phyloP scores from a whole-genome alignment of 2,888 invertebrate species.

The Eupithecia abbreviata region DNA sequence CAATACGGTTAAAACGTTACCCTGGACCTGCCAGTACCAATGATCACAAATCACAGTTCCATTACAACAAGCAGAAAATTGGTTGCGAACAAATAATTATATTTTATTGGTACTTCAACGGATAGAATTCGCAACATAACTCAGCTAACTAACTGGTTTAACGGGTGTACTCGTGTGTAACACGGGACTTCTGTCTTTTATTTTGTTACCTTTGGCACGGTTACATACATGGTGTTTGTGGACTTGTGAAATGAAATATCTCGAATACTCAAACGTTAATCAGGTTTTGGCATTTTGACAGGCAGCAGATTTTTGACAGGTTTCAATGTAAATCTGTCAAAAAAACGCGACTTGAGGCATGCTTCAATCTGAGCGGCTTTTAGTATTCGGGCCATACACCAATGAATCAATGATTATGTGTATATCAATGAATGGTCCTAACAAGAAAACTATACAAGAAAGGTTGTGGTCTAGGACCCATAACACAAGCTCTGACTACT shows the following conservation, averaged over 20 bases:
- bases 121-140: slow-evolving; percentile 74
- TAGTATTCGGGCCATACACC: no score
- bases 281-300: no score
- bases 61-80: slow-evolving; percentile 70
- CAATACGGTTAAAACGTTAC: slow-evolving; percentile 6
- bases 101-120: slow-evolving; percentile 72
- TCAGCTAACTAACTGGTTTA: slow-evolving; percentile 70
- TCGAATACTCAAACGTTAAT: no score
- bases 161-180: slow-evolving; percentile 49
- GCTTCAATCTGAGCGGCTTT: no score
- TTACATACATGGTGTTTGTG: not conserved
- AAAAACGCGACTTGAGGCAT: no score
- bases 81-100: slow-evolving; percentile 79
- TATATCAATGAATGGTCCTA: no score
- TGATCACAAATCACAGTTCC: slow-evolving; percentile 69
- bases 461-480: not conserved
- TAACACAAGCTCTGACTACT: not conserved
- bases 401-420: no score
- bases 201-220: slow-evolving; percentile 28
- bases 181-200: slow-evolving; percentile 38
- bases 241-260: not conserved
- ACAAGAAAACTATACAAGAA: no score
- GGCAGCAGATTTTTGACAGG: no score
- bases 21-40: slow-evolving; percentile 17
- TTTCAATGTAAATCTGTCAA: no score